phyloP scores from a whole-genome alignment of 2,888 invertebrate genomes.

The Lasiommata megera region DNA sequence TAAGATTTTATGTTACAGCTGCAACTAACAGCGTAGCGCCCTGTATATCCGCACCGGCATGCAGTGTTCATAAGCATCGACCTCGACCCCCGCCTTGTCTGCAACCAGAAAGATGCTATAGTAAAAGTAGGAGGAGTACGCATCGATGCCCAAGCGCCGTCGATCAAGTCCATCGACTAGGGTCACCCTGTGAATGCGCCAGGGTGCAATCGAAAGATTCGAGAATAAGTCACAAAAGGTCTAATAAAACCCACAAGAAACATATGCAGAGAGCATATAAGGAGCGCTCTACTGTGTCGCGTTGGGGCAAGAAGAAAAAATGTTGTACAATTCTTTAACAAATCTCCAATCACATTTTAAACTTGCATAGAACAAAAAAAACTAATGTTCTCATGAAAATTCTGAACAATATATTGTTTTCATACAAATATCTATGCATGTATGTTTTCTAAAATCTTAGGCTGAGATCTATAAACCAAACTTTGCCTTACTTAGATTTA shows the following conservation, averaged over 20 bases:
- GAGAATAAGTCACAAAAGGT: slow-evolving; percentile 39
- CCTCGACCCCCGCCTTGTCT: slow-evolving; percentile 62
- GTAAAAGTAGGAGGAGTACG: slow-evolving; percentile 52
- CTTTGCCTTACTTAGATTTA: too few species aligned
- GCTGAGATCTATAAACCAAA: too few species aligned
- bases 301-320: slow-evolving; percentile 47
- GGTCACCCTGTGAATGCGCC: slow-evolving; percentile 56
- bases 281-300: slow-evolving; percentile 48
- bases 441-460: too few species aligned
- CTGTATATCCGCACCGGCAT: slow-evolving; percentile 63
- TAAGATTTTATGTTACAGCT: slow-evolving; percentile 45
- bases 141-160: slow-evolving; percentile 61
- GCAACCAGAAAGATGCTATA: slow-evolving; percentile 62
- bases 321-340: slow-evolving; percentile 55
- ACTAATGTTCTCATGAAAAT: too few species aligned
- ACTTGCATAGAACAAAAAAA: too few species aligned
- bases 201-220: slow-evolving; percentile 51
- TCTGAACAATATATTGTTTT: too few species aligned
- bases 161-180: slow-evolving; percentile 49
- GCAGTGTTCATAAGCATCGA: slow-evolving; percentile 61
- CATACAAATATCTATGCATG: too few species aligned
- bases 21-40: slow-evolving; percentile 54
- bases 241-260: slow-evolving; percentile 48
- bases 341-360: background rate
- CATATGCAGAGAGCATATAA: slow-evolving; percentile 50